phyloP scores from a whole-genome alignment of 2,888 invertebrate genomes.

The Zootermopsis nevadensis region DNA sequence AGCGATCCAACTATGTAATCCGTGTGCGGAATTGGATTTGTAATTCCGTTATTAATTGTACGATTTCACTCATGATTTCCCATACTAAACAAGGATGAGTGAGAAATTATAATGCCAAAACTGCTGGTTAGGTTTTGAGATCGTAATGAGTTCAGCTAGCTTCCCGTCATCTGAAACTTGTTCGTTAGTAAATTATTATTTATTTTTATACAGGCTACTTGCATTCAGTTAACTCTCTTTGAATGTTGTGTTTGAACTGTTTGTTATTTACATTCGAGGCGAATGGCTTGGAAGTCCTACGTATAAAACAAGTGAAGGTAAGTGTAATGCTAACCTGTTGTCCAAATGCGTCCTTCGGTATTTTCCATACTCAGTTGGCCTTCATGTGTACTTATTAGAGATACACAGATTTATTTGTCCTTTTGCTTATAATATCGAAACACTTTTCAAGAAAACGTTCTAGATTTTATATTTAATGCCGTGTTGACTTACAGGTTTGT shows the following conservation, averaged over 20 bases:
- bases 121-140: neutral
- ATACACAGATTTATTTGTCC: too few species aligned
- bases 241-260: neutral
- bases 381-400: too few species aligned
- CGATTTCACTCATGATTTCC: neutral
- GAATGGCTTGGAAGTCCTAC: neutral
- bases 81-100: neutral
- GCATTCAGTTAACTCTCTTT: too few species aligned
- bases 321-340: neutral
- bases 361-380: too few species aligned
- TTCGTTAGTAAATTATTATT: neutral
- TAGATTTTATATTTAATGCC: too few species aligned
- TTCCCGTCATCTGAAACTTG: neutral
- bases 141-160: neutral
- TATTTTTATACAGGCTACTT: neutral
- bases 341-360: too few species aligned
- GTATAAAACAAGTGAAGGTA: neutral
- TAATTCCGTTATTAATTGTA: slow-evolving; percentile 8
- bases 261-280: neutral
- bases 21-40: neutral
- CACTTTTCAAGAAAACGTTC: too few species aligned
- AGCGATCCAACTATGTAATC: slow-evolving; percentile 4
- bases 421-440: too few species aligned
- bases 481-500: too few species aligned
- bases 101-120: neutral